phyloP scores from a whole-genome alignment of 2,888 invertebrate species.

The Ectemnius continuus region DNA sequence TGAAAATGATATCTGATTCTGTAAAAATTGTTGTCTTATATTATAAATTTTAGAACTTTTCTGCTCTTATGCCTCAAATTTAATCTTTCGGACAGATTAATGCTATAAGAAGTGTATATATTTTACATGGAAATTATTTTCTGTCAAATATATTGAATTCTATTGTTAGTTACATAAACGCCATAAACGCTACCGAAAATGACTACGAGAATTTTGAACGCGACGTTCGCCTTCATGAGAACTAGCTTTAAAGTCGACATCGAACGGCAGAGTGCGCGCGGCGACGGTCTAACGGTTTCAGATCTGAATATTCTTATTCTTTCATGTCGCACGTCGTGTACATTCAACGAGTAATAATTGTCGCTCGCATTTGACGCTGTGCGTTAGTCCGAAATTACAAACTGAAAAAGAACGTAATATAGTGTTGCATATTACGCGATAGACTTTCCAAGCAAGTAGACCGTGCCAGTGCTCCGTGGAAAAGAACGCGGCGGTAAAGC shows the following conservation, averaged over 20 bases:
- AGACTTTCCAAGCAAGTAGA: slow-evolving; percentile 48
- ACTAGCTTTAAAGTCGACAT: slow-evolving; percentile 14
- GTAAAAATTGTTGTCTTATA: too few species aligned
- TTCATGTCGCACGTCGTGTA: slow-evolving; percentile 69
- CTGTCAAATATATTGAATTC: too few species aligned
- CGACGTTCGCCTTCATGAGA: slow-evolving; percentile 9
- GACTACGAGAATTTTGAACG: neutral
- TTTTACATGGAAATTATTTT: too few species aligned
- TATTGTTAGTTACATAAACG: too few species aligned
- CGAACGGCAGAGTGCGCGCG: slow-evolving; percentile 32
- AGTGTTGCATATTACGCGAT: slow-evolving; percentile 55
- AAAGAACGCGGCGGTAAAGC: slow-evolving; percentile 54
- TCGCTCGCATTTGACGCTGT: slow-evolving; percentile 73
- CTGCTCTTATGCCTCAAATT: too few species aligned
- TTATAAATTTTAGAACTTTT: too few species aligned
- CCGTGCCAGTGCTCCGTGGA: slow-evolving; percentile 41
- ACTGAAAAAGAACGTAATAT: slow-evolving; percentile 56
- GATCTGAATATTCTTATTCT: slow-evolving; percentile 63
- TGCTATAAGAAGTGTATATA: too few species aligned
- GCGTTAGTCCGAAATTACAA: slow-evolving; percentile 69
- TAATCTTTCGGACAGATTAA: too few species aligned
- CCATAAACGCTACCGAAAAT: too few species aligned
- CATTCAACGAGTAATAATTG: slow-evolving; percentile 65
- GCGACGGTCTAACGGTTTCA: slow-evolving; percentile 51
- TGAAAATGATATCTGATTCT: too few species aligned